Evolutionary conservation across 2,113 vertebrate species (phyloP).

Genomic region (Clarias magur): DNA sequence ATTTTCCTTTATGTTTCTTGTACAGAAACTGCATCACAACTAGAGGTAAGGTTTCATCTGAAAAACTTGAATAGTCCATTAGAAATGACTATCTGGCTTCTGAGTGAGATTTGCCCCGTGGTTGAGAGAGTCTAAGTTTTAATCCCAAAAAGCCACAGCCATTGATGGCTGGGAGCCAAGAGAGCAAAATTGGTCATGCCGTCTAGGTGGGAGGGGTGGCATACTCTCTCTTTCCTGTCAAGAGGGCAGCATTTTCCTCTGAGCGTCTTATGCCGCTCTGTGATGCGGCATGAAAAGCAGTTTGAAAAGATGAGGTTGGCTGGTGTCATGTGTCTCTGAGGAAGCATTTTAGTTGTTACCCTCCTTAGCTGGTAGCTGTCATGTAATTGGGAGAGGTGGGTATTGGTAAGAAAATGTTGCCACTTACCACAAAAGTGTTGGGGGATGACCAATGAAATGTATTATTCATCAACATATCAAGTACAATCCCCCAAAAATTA

Average conservation of each 20-base stretch:
- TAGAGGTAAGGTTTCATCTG: background rate
- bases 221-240: background rate
- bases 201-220: background rate
- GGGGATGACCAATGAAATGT: background rate
- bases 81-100: background rate
- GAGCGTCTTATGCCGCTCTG: background rate
- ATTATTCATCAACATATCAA: background rate
- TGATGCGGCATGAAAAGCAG: background rate
- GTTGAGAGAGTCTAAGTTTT: background rate
- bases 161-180: background rate
- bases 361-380: background rate
- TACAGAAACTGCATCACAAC: background rate
- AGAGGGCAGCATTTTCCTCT: background rate
- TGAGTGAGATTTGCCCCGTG: background rate
- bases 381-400: background rate
- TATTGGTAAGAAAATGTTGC: background rate
- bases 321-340: background rate
- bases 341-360: background rate
- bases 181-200: background rate
- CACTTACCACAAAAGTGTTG: background rate
- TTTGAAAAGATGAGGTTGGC: conserved; percentile 1
- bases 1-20: background rate
- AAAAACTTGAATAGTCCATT: background rate
- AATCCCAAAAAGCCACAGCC: background rate
- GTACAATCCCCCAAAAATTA: background rate